Percentiles rank a stretch among this genome's conserved stretches.
These are phyloP conservation scores for Drosophila elegans DNA, from an alignment of 1,140 invertebrate genomes.

Conservation along the genomic window DNA sequence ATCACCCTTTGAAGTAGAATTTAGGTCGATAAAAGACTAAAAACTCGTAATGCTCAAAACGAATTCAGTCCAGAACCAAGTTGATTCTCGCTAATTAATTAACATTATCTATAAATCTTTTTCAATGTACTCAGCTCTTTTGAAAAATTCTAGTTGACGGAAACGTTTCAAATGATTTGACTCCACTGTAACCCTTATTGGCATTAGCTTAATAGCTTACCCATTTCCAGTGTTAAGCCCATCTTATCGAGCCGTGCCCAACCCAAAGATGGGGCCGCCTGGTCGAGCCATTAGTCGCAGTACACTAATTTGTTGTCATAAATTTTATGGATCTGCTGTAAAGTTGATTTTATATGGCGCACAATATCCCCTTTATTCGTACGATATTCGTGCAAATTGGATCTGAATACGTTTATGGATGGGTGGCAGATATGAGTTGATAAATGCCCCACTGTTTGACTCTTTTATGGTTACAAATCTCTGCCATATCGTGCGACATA, in stretches of 20 bases:
- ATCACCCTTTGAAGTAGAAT: not conserved
- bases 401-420: conserved; percentile 5
- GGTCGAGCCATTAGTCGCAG: conserved; percentile 25
- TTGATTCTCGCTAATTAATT: too few relatives aligned
- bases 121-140: too few relatives aligned
- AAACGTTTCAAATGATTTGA: not conserved
- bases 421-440: conserved; percentile 2
- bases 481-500: not conserved
- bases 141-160: not conserved
- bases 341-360: conserved; percentile 30
- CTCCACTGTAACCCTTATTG: conserved; percentile 14
- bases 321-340: conserved; percentile 61
- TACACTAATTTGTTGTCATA: conserved; percentile 64
- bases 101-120: too few relatives aligned
- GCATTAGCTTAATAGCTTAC: conserved; percentile 23
- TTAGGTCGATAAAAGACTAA: not conserved
- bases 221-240: conserved; percentile 19
- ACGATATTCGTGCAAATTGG: conserved; percentile 3
- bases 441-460: conserved; percentile 6
- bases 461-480: conserved; percentile 29
- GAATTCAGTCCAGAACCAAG: too few relatives aligned
- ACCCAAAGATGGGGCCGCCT: conserved; percentile 4
- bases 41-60: too few relatives aligned
- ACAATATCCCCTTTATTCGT: conserved; percentile 19
- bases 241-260: conserved; percentile 8